Evolutionary conservation across 2,797 vertebrate genomes (phyloP), one percentile per base, ranked within the genome.

Genomic region (Falco concolor): DNA sequence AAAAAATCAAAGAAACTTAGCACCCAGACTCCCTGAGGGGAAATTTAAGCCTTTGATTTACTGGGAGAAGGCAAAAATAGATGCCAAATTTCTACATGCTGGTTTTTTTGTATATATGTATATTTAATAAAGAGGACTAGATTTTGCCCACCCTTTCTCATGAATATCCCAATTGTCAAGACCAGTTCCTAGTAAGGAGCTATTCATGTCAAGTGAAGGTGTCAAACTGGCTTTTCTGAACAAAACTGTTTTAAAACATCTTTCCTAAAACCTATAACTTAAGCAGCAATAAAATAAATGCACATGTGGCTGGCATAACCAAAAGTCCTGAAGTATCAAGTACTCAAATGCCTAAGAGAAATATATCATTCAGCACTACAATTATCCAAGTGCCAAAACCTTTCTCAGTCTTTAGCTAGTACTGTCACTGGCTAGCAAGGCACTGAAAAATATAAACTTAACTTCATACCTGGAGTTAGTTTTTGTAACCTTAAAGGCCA

Each of bases 1-100:
- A 79, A 75, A 93, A 79, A 75, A 93, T 78, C 87, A 91, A 90
- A 93, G 73, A 32, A 68, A 40, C 24, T 94, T 69, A 81, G 28
- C 70, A 75, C 52, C 61, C 34, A 77, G 44, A 42, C 10, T 59
- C 69, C 87, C 59, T 0, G 1, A 19, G 88, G 69, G 45, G 36
- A 88, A 90, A 90, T 49, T 19, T 40, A 78, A 91, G 59, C 42
- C 77, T 84, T 73, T 76, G n/a, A 56, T 87, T 96, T 94, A 57
- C 65, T n/a, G 40, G 10, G 13, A 40, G 40, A 80, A 78, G 52
- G 61, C 6, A 91, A 64, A 93, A 53, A 47, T 14, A 73, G 54
- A 52, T 49, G 60, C 30, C 82, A 91, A 23, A 84, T 49, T 78
- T 75, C 8, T 1, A 47, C 18, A 17, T 11, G 34, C 8, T 28